Base-by-base conservation (phyloP, 2,113 vertebrate species). In the Syngnathoides biaculeatus region DNA sequence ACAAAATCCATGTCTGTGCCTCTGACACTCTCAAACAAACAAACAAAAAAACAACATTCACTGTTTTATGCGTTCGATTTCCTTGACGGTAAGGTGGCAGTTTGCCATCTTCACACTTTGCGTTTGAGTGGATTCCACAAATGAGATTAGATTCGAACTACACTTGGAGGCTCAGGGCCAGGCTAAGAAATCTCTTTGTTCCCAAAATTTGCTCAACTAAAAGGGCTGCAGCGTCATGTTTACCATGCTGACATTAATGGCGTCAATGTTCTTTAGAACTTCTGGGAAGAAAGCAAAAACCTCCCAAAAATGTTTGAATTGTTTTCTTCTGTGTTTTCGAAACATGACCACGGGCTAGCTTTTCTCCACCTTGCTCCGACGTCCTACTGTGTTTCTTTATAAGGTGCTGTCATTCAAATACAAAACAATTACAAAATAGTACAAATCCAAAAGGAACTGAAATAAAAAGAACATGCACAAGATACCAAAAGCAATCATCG, bases 391-490 rank as follows among this genome's bases (percentile, higher is more conserved):
- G 71, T 79, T 80, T 79, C 73, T 79, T 83, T 65, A 82, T 90
- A 90, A 90, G 89, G 88, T 90, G 89, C 89, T 90, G 86, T 88
- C 84, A 89, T 88, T 89, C 87, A 89, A 89, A 88, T 84, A 89
- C 74, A 89, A 89, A 88, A 87, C 80, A 87, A 82, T 84, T 82
- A 88, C 65, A 89, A 88, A 89, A 87, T 75, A 88, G 78, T 82
- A 90, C 83, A 89, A 86, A 89, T 85, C 83, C 81, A 79, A 85
- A 87, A 81, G 75, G 82, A 87, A 85, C 71, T 87, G 80, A 86
- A 87, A 88, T 78, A 86, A 86, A 84, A 73, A 85, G 79, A 86
- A 86, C 64, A 85, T 79, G 80, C 75, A 82, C 82, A 64, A 79
- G 74, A 79, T 75, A 81, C 80, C 66, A 85, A 82, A 82, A 73